These are phyloP conservation scores for Pteria penguin DNA, from an alignment of 2,888 invertebrate genomes.

Conservation along the genomic window DNA sequence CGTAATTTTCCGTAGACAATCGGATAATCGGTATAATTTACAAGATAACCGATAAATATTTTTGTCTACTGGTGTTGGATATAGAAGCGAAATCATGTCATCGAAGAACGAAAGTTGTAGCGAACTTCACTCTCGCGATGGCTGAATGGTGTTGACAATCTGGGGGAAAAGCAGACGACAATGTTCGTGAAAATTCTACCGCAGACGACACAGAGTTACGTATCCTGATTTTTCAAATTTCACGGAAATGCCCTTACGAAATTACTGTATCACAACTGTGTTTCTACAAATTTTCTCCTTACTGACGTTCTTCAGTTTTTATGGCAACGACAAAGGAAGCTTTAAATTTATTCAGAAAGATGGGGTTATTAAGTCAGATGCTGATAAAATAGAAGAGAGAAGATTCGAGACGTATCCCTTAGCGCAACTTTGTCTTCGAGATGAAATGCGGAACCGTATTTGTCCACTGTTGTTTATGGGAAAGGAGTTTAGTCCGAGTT, in stretches of 20 bases:
- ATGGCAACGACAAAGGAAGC: constrained; percentile 21
- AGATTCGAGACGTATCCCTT: constrained; percentile 12
- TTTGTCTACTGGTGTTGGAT: too few relatives aligned
- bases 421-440: constrained; percentile 28
- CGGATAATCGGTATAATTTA: too few relatives aligned
- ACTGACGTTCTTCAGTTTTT: constrained; percentile 40
- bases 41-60: too few relatives aligned
- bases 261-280: constrained; percentile 29
- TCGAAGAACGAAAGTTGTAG: too few relatives aligned
- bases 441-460: not conserved
- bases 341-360: not conserved
- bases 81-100: too few relatives aligned
- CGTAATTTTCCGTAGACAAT: too few relatives aligned
- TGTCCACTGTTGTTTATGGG: constrained; percentile 37
- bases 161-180: too few relatives aligned
- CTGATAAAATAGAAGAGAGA: not conserved
- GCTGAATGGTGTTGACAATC: too few relatives aligned
- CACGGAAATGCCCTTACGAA: constrained; percentile 33
- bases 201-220: not conserved
- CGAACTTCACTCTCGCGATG: too few relatives aligned
- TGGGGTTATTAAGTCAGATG: not conserved
- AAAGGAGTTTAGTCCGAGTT: not conserved
- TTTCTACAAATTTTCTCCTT: constrained; percentile 38
- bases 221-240: not conserved
- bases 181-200: not conserved